These are phyloP conservation scores for Entomyzon cyanotis DNA, from an alignment of 2,113 vertebrate genomes.

Conservation along the genomic window DNA sequence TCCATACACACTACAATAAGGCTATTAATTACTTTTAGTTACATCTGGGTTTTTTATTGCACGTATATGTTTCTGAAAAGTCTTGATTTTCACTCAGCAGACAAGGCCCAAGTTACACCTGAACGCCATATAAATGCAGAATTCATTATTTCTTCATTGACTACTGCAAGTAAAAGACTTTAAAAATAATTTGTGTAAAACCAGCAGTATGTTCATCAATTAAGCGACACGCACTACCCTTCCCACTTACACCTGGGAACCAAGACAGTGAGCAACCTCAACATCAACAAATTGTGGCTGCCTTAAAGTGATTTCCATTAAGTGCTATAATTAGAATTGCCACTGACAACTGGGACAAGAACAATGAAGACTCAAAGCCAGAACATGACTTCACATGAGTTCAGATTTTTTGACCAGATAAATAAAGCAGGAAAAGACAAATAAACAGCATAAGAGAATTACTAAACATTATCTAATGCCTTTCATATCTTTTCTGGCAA, in stretches of 20 bases:
- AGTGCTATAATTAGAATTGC: not conserved
- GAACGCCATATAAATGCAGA: not conserved
- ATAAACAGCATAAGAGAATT: not conserved
- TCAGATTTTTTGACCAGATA: not conserved
- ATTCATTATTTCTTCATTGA: not conserved
- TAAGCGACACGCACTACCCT: not conserved
- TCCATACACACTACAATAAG: not conserved
- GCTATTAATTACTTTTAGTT: not conserved
- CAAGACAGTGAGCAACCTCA: not conserved
- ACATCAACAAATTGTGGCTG: not conserved
- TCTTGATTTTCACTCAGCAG: not conserved
- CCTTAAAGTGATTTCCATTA: not conserved
- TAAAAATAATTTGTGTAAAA: not conserved
- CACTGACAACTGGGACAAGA: not conserved
- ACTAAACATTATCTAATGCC: not conserved
- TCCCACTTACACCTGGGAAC: not conserved
- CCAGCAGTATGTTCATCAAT: not conserved
- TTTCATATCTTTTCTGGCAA: not conserved
- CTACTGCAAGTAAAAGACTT: not conserved
- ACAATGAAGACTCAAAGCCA: not conserved
- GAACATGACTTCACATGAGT: not conserved
- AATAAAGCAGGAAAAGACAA: not conserved
- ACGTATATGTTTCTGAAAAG: not conserved
- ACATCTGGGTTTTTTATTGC: not conserved
- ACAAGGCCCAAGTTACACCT: not conserved